Evolutionary conservation across 2,888 invertebrate species (phyloP), one percentile per base, ranked within the genome.

Genomic region (Synanthedon vespiformis): DNA sequence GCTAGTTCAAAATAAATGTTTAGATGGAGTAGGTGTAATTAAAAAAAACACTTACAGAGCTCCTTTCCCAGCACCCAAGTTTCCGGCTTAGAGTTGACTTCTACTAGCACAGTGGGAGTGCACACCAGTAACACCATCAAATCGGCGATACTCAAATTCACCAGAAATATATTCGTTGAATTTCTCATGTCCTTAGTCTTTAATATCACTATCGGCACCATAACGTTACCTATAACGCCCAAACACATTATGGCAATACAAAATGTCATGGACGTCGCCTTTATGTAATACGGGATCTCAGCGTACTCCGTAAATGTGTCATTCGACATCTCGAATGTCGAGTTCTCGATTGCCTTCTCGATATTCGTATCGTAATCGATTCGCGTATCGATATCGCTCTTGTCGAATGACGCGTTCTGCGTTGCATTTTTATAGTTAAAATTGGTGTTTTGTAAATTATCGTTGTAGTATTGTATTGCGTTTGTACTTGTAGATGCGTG

Each of bases 111-210:
- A 1, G 97, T 95, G 6, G 97, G 97, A 57, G 97, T 96, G 74
- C 97, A 97, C 57, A 97, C 93, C 58, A 97, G 83, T 61, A 98
- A 84, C 63, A 97, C 96, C 89, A 96, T 92, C 64, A 97, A 86
- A 82, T 98, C 97, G 13, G 97, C 97, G 47, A 97, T 92, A 75
- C 96, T 96, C 70, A 97, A 88, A 81, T 97, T 97, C 79, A 97
- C 94, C 69, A 98, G 90, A 78, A 97, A 97, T 67, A 96, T 95
- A 77, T 97, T 97, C 56, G 97, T 97, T 53, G 97, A 96, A 72
- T 96, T 97, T 68, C 96, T 90, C 95, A 97, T 95, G 74, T 97
- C 96, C 75, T 95, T 95, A 51, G 95, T 95, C 76, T 94, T 93
- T 70, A 95, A 89, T 61, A 97, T 96, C 62, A 98, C 97, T 68